Evolutionary conservation across 2,797 vertebrate genomes (phyloP), one percentile per base, ranked within the genome.

Genomic region (Eulemur coronatus): DNA sequence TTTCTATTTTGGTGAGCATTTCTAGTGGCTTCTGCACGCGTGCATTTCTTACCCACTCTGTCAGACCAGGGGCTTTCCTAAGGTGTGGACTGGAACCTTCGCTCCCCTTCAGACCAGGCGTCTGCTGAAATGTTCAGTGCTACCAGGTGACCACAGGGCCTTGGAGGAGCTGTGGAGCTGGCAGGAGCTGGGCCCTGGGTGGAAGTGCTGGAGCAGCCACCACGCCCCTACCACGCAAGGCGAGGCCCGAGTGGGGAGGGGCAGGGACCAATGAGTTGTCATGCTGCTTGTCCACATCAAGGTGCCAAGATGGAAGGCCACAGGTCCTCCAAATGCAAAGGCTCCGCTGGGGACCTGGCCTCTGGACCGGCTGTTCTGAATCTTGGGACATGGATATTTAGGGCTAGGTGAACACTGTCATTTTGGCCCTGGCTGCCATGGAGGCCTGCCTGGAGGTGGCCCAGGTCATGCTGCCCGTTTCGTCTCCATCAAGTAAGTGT

Each of bases 1-100:
- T 85, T 90, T 95, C 98, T 97, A 98, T 98, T 97, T 97, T 59
- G 35, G 97, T 96, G 87, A 95, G 91, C 84, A 95, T 88, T 87
- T 91, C 96, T 65, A 94, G 96, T 96, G 96, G 95, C 89, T 97
- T 95, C 93, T 96, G 90, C 89, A n/a, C 76, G 89, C 79, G 38
- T 87, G 2, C 92, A 57, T 96, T 95, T 95, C 95, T 76, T 73
- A 90, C 41, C 87, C 89, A 48, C 76, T 84, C 85, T 78, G 35
- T 55, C 91, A 41, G 73, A 93, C 75, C 96, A 93, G 89, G 96
- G 89, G 94, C 96, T 94, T 89, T 89, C 90, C 63, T 94, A 95
- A 97, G 97, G 96, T 91, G 91, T 76, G 97, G 93, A 95, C 96
- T 91, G 91, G 89, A 97, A 84, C 94, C 80, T 84, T 89, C 52